Base-by-base conservation (phyloP, 2,888 invertebrate genomes). In the Mesoligia furuncula region DNA sequence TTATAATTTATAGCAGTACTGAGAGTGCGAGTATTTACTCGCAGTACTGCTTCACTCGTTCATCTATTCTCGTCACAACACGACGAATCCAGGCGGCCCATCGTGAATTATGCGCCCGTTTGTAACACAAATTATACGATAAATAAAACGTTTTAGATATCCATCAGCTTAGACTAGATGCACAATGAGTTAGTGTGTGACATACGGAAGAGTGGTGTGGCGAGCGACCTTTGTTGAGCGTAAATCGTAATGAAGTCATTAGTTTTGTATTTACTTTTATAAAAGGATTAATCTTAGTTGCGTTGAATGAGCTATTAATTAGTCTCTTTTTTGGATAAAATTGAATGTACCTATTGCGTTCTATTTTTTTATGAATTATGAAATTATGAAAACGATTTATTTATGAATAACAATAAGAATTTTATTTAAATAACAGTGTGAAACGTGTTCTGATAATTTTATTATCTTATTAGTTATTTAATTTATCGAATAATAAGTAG, bases 111-210 rank as follows among this genome's bases (percentile, higher is more conserved):
- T 82, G 87, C 82, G 83, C 78, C 79, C 70, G 81, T 88, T 88
- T 86, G 89, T 90, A 87, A 81, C 81, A 87, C 87, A 83, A 91
- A 91, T 90, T 90, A 89, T 85, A 78, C 86, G 79, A 84, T 90
- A 85, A 86, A 85, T 87, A 83, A 85, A 87, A 83, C 88, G 83
- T 70, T 88, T 86, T 81, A 86, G 83, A 86, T 87, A 85, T 84
- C 77, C 75, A 79, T 85, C 85, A 65, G 75, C 66, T 78, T 69
- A 54, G 67, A 64, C 57, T 64, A 74, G 84, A 80, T 88, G 73
- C 65, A 77, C 79, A 78, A 80, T 81, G 83, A 81, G 61, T 72
- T 81, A 75, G 48, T 24, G 9, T 2, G 77, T 78, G 76, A 84
- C 77, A 79, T 69, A 87, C 76, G 48, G 69, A 13, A n/a, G 24